Evolutionary conservation across 2,113 vertebrate species (phyloP).

Genomic region (Sigmodon hispidus): DNA sequence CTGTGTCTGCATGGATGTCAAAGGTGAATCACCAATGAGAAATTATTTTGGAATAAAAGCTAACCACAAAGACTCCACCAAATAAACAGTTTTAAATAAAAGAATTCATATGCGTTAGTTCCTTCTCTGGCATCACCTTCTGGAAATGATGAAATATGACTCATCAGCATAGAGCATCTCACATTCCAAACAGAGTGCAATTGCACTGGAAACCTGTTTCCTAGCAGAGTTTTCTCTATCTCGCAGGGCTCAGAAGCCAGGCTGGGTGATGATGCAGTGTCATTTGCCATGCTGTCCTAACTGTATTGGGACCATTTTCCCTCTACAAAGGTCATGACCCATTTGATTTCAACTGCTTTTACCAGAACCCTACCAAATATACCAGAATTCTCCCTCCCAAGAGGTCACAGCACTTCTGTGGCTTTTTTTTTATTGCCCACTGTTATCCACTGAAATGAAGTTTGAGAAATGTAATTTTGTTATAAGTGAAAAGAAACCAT

Average conservation of each 20-base stretch:
- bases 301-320: not conserved
- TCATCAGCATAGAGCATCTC: slow-evolving; percentile 4
- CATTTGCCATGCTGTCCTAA: not conserved
- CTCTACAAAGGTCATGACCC: not conserved
- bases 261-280: not conserved
- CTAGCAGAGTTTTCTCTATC: slow-evolving; percentile 41
- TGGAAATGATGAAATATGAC: slow-evolving; percentile 60
- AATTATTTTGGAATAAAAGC: slow-evolving; percentile 61
- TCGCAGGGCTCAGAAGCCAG: slow-evolving; percentile 34
- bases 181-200: not conserved
- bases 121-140: slow-evolving; percentile 18
- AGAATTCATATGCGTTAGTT: not conserved
- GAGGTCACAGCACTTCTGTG: not conserved
- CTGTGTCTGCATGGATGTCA: not conserved
- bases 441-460: not conserved
- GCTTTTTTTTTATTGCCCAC: not conserved
- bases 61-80: slow-evolving; percentile 63
- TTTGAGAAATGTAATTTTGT: not conserved
- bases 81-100: slow-evolving; percentile 68
- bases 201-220: slow-evolving; percentile 34
- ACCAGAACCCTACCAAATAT: not conserved
- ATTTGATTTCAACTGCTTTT: not conserved
- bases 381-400: not conserved
- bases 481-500: not conserved
- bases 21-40: slow-evolving; percentile 65